Evolutionary conservation across 2,113 vertebrate genomes (phyloP).

Genomic region (Seriola dumerili): DNA sequence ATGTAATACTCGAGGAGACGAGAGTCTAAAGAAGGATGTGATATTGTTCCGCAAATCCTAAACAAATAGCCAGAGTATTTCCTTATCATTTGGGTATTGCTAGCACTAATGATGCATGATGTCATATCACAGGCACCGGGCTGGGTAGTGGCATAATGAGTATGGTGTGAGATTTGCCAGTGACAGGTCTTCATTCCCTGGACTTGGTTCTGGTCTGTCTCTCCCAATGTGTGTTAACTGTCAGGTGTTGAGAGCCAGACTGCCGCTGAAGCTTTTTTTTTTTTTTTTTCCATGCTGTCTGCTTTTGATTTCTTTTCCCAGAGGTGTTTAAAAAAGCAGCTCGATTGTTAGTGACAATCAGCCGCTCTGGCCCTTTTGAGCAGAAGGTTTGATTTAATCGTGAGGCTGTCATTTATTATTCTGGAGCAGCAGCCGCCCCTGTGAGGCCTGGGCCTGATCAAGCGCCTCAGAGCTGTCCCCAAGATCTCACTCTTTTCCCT

Average conservation of each 20-base stretch:
- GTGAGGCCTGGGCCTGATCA: conserved; percentile 89
- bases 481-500: conserved; percentile 66
- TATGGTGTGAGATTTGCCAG: conserved; percentile 65
- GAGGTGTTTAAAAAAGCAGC: conserved; percentile 91
- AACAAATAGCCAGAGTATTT: conserved; percentile 47
- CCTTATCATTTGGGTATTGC: conserved; percentile 23
- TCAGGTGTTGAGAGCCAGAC: conserved; percentile 75
- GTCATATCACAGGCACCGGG: conserved; percentile 38
- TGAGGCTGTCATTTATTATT: conserved; percentile 93
- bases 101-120: conserved; percentile 55
- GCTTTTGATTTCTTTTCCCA: conserved; percentile 88
- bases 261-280: conserved; percentile 62
- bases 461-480: conserved; percentile 82
- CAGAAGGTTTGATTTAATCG: conserved; percentile 95
- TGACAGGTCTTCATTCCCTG: conserved; percentile 70
- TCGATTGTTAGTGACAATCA: conserved; percentile 94
- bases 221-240: conserved; percentile 69
- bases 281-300: conserved; percentile 78
- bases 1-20: conserved; percentile 26
- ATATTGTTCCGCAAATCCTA: conserved; percentile 21
- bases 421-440: conserved; percentile 86
- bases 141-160: conserved; percentile 67
- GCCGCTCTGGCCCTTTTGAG: conserved; percentile 87
- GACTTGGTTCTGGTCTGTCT: conserved; percentile 71
- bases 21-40: conserved; percentile 27